Percentiles rank a stretch among this genome's conserved stretches.
These are phyloP conservation scores for Rhinogobius similis DNA, from an alignment of 2,113 vertebrate species.

Conservation along the genomic window DNA sequence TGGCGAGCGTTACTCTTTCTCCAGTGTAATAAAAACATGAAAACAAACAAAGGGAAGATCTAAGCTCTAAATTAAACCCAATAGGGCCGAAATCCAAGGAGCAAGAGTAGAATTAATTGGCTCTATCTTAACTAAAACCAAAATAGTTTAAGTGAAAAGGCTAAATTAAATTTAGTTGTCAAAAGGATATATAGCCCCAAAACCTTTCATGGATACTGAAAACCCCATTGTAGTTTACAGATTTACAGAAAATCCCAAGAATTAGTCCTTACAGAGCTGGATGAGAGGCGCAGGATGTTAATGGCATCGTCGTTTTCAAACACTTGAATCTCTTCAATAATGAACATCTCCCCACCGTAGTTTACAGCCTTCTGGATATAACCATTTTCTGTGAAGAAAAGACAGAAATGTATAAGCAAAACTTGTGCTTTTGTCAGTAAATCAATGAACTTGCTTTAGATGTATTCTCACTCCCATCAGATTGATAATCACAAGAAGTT, in stretches of 20 bases:
- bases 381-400: conserved; percentile 74
- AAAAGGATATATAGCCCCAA: neutral
- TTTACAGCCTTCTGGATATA: conserved; percentile 81
- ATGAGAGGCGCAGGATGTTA: conserved; percentile 69
- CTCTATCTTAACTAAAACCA: neutral
- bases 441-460: neutral
- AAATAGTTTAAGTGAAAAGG: neutral
- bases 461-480: neutral
- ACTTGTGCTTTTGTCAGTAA: neutral
- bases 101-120: neutral
- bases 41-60: no score
- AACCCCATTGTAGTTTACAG: no score
- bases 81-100: neutral
- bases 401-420: conserved; percentile 7
- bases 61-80: no score
- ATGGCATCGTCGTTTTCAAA: conserved; percentile 62
- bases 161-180: neutral
- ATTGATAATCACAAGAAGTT: no score
- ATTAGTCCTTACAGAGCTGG: conserved; percentile 67
- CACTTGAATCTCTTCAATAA: conserved; percentile 80
- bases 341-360: conserved; percentile 76
- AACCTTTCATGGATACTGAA: no score
- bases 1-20: no score
- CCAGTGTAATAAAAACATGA: no score
- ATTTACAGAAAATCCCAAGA: neutral